phyloP scores from a whole-genome alignment of 2,113 vertebrate species.

The Microcebus ravelobensis region DNA sequence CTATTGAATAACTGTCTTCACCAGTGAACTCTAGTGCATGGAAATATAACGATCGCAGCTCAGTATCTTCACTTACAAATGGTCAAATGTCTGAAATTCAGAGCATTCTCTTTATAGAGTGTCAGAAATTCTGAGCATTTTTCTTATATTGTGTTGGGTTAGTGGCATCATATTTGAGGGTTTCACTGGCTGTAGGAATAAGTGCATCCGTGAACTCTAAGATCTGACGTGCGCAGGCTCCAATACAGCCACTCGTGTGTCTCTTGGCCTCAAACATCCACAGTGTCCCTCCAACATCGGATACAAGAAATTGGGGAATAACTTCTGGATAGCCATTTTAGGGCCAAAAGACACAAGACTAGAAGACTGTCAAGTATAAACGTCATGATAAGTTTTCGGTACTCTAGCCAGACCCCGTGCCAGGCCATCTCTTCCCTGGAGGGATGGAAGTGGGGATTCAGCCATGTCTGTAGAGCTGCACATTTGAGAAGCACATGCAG shows the following conservation, averaged over 20 bases:
- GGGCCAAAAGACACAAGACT: neutral
- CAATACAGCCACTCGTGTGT: neutral
- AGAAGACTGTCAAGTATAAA: neutral
- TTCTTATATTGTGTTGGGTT: neutral
- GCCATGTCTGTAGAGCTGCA: accelerated
- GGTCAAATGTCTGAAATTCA: neutral
- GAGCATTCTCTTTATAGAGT: neutral
- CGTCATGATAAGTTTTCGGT: neutral
- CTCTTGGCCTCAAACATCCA: neutral
- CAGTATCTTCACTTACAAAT: neutral
- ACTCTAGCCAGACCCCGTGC: neutral
- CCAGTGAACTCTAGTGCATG: neutral
- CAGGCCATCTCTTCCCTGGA: neutral
- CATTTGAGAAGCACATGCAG: accelerated
- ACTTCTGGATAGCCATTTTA: neutral
- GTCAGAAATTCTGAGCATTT: neutral
- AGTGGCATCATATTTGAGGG: neutral
- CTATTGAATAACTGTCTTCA: neutral
- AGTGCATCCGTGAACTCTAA: neutral
- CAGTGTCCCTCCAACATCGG: neutral
- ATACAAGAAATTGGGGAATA: neutral
- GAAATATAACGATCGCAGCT: neutral
- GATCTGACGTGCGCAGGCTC: neutral
- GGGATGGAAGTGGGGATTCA: neutral
- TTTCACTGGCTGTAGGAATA: neutral